These are phyloP conservation scores for Drosophila borborema DNA, from an alignment of 2,888 invertebrate species.

Conservation along the genomic window DNA sequence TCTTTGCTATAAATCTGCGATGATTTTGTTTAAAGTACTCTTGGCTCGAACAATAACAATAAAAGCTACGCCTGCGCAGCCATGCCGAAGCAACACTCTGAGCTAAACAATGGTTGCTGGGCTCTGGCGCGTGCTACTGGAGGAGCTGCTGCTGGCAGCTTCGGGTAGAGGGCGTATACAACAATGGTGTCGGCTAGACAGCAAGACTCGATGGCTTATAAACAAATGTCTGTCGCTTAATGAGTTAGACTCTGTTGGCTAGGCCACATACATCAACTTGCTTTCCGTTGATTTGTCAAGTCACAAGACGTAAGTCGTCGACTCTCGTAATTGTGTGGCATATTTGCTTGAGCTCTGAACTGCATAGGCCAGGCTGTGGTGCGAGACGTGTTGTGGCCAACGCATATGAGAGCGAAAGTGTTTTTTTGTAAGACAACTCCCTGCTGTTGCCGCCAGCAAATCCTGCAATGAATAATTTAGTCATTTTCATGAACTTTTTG, in stretches of 20 bases:
- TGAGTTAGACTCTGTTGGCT: slow-evolving; percentile 36
- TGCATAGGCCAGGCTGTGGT: slow-evolving; percentile 4
- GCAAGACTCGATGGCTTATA: slow-evolving; percentile 5
- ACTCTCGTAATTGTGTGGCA: slow-evolving; percentile 61
- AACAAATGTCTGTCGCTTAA: slow-evolving; percentile 40
- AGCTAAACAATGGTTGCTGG: slow-evolving; percentile 43
- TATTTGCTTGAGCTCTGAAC: slow-evolving; percentile 67
- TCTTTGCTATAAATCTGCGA: slow-evolving; percentile 16
- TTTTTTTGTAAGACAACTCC: slow-evolving; percentile 46
- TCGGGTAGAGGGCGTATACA: slow-evolving; percentile 65
- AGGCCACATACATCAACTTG: slow-evolving; percentile 44
- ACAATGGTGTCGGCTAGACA: slow-evolving; percentile 58
- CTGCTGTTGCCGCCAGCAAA: slow-evolving; percentile 48
- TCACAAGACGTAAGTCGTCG: slow-evolving; percentile 24
- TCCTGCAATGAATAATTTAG: slow-evolving; percentile 82
- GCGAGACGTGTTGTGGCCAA: slow-evolving; percentile 44
- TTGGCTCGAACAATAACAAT: slow-evolving; percentile 61
- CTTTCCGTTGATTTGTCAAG: slow-evolving; percentile 61
- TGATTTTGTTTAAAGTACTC: slow-evolving; percentile 17
- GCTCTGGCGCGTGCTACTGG: slow-evolving; percentile 71
- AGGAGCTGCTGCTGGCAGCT: slow-evolving; percentile 56
- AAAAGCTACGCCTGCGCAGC: slow-evolving; percentile 53
- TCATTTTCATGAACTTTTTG: slow-evolving; percentile 70
- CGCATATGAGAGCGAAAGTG: slow-evolving; percentile 68
- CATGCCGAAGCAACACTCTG: slow-evolving; percentile 9